Evolutionary conservation across 2,797 vertebrate species (phyloP).

Genomic region (Aplochiton taeniatus): DNA sequence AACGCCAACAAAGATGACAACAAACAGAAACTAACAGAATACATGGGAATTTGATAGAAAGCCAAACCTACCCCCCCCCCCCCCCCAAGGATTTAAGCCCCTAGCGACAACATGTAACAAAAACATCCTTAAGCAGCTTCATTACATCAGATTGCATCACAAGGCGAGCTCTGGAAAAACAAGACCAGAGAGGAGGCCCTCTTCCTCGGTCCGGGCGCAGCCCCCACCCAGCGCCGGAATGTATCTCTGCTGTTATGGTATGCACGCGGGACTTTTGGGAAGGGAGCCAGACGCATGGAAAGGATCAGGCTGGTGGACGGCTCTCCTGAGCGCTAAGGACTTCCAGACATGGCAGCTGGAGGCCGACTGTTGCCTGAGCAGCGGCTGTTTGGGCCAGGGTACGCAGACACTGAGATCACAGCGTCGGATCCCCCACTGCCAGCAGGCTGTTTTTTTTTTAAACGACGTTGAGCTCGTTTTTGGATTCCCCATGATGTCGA

Average conservation of each 20-base stretch:
- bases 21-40: too few relatives aligned
- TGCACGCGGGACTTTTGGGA: background rate
- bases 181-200: too few relatives aligned
- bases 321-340: constrained; percentile 5
- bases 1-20: too few relatives aligned
- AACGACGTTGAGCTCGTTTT: constrained; percentile 9
- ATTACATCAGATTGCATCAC: too few relatives aligned
- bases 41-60: too few relatives aligned
- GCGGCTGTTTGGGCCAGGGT: background rate
- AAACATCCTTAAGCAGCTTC: too few relatives aligned
- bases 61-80: too few relatives aligned
- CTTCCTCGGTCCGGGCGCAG: too few relatives aligned
- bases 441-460: constrained; percentile 1
- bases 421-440: constrained; percentile 3
- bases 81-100: too few relatives aligned
- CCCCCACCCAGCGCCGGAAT: constrained; percentile 9
- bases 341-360: constrained; percentile 13
- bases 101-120: too few relatives aligned
- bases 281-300: constrained; percentile 9
- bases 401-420: constrained; percentile 12
- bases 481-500: constrained; percentile 10
- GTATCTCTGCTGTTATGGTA: background rate
- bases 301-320: constrained; percentile 4
- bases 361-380: background rate
- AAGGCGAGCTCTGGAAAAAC: too few relatives aligned